These are phyloP conservation scores for Theocolax elegans DNA, from an alignment of 1,140 invertebrate species.

Conservation along the genomic window DNA sequence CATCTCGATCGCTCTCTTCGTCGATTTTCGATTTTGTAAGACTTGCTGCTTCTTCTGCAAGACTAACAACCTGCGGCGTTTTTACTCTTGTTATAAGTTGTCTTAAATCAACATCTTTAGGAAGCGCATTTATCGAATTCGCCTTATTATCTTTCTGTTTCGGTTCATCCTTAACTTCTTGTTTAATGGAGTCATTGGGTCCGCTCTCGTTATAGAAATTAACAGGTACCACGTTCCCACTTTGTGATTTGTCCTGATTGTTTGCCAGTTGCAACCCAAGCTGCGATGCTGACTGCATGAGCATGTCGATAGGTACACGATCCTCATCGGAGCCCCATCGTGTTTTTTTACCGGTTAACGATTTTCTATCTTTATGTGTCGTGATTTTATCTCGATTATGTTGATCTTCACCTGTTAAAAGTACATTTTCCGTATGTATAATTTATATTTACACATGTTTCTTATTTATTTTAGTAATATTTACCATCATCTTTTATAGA, in stretches of 20 bases:
- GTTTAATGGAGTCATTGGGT: conserved; percentile 63
- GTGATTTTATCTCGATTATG: conserved; percentile 42
- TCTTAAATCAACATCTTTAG: conserved; percentile 57
- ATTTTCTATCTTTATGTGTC: conserved; percentile 49
- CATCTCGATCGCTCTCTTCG: conserved; percentile 64
- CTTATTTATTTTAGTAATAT: conserved; percentile 9
- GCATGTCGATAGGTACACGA: conserved; percentile 63
- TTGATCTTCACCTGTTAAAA: conserved; percentile 39
- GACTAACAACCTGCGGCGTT: conserved; percentile 54
- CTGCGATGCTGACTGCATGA: conserved; percentile 62
- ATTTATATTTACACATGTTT: background rate
- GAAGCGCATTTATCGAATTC: background rate
- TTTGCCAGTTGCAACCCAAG: conserved; percentile 47
- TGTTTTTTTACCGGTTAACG: conserved; percentile 60
- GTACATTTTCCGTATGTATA: too few relatives aligned
- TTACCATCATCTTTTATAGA: conserved; percentile 61
- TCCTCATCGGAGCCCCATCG: conserved; percentile 66
- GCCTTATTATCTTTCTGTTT: background rate
- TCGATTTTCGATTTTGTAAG: conserved; percentile 59
- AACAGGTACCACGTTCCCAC: conserved; percentile 34
- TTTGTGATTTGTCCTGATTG: conserved; percentile 22
- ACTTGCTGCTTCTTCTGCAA: conserved; percentile 60
- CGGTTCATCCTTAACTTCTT: conserved; percentile 53
- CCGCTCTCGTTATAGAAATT: conserved; percentile 60
- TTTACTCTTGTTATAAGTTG: conserved; percentile 53